Evolutionary conservation across 2,888 invertebrate genomes (phyloP).

Genomic region (Nymphalis urticae): DNA sequence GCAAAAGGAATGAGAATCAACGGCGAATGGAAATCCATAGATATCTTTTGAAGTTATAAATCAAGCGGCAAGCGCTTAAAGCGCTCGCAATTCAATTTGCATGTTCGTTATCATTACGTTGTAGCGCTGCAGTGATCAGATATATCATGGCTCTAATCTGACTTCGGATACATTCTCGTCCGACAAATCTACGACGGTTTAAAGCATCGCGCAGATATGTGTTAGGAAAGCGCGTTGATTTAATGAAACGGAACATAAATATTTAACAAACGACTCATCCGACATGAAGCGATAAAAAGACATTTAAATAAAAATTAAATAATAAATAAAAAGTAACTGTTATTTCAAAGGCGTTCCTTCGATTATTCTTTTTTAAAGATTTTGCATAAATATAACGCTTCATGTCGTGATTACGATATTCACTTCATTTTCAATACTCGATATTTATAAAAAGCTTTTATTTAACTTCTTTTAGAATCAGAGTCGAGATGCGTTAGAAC

Average conservation of each 20-base stretch:
- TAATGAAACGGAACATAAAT: not conserved
- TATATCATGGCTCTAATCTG: conserved; percentile 20
- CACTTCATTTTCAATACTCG: too few relatives aligned
- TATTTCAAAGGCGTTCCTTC: too few relatives aligned
- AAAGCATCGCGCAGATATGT: not conserved
- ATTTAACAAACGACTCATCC: too few relatives aligned
- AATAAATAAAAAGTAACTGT: too few relatives aligned
- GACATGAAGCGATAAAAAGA: too few relatives aligned
- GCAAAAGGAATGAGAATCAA: not conserved
- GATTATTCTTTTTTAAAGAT: too few relatives aligned
- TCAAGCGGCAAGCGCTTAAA: conserved; percentile 14
- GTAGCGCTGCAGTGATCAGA: conserved; percentile 14
- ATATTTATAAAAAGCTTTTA: too few relatives aligned
- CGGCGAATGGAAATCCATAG: conserved; percentile 1
- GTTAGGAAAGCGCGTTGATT: not conserved
- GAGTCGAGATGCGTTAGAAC: too few relatives aligned
- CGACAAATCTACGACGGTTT: conserved; percentile 14
- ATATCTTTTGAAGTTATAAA: conserved; percentile 7
- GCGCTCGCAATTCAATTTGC: conserved; percentile 26
- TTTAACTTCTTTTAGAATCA: too few relatives aligned
- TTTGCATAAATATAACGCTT: too few relatives aligned
- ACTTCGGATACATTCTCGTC: conserved; percentile 15
- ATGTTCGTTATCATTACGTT: conserved; percentile 20
- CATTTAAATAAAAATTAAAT: too few relatives aligned
- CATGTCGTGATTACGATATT: too few relatives aligned